A percentile compares a stretch with the other conserved stretches of the same genome.
These are phyloP conservation scores for Phyllotis vaccarum DNA, from an alignment of 2,797 vertebrate species.

Conservation along the genomic window DNA sequence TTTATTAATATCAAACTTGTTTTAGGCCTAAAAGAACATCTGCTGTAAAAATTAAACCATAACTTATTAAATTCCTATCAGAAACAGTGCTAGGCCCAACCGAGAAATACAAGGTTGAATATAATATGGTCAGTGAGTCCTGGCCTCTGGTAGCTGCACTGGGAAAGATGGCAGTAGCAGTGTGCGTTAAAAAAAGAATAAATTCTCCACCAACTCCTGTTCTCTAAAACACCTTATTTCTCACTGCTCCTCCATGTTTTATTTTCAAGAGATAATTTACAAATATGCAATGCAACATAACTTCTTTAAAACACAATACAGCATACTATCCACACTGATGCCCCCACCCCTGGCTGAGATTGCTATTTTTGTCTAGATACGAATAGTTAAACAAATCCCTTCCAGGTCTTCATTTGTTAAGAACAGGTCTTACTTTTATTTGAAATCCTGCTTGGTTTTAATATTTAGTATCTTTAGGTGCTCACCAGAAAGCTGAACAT, in stretches of 20 bases:
- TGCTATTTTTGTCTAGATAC: constrained; percentile 33
- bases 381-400: constrained; percentile 22
- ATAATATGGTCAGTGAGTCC: background rate
- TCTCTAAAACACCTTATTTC: background rate
- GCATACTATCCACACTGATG: background rate
- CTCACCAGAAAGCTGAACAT: background rate
- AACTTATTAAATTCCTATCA: constrained; percentile 37
- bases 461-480: background rate
- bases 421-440: background rate
- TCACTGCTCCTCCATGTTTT: constrained; percentile 31
- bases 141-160: background rate
- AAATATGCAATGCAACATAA: background rate
- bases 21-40: constrained; percentile 39
- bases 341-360: background rate
- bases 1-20: constrained; percentile 28
- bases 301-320: background rate
- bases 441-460: background rate
- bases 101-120: background rate
- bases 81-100: background rate
- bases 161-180: background rate
- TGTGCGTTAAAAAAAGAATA: background rate
- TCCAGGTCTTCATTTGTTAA: constrained; percentile 16
- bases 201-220: background rate
- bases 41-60: background rate
- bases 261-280: background rate